Evolutionary conservation across 2,888 invertebrate species (phyloP), one percentile per base, ranked within the genome.

Genomic region (Protophormia terraenovae): DNA sequence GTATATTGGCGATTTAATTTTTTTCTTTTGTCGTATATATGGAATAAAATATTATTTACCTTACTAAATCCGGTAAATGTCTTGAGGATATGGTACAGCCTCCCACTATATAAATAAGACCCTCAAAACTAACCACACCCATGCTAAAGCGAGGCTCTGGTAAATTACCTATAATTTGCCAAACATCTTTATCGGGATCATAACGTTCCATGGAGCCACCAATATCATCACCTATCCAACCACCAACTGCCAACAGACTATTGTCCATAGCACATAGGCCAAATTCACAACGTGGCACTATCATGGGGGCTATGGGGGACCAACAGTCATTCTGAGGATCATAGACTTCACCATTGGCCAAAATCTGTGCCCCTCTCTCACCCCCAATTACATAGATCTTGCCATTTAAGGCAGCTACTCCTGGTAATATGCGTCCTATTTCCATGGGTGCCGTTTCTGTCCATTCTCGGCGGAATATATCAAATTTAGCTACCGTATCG

Each of bases 161-260:
- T 93, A 98, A 95, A 89, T 95, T 95, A 0, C 96, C 97, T 77
- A 95, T 94, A 60, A 96, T 93, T 35, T 94, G 94, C 98, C 98
- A 98, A 86, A 94, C 94, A 91, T 97, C 95, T 38, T 94, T 93
- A 78, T 95, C 94, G 0, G 97, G 96, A 92, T 98, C 96, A 91
- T 97, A 98, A 88, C 96, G 95, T 91, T 98, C 98, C 86, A 98
- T 96, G 0, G 96, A 95, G 27, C 96, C 96, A 1, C 97, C 97
- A 91, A 98, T 97, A 90, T 97, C 97, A 84, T 96, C 96, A 0
- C 98, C 98, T 38, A 98, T 96, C 98, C 98, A 98, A 3, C 98
- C 98, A 55, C 98, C 98, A 88, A 98, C 95, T 0, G 97, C 98
- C 91, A 96, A 97, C 82, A 98, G 93, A 89, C 95, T 95, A 32